phyloP scores from a whole-genome alignment of 2,797 vertebrate genomes.

The Eulemur albifrons region DNA sequence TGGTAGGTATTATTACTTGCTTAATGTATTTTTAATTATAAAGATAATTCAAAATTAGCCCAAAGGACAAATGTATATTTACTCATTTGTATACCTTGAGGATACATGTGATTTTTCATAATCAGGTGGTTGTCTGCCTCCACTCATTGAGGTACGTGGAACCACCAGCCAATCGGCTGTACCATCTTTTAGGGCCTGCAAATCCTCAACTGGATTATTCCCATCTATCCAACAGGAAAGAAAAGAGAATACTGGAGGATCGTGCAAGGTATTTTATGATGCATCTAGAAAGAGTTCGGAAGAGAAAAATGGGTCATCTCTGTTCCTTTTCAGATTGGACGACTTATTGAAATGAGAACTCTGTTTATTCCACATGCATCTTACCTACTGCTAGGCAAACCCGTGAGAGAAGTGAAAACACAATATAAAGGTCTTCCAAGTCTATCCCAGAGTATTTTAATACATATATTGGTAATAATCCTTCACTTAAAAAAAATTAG shows the following conservation, averaged over 20 bases:
- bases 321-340: not conserved
- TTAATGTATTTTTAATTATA: constrained; percentile 25
- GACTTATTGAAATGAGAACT: not conserved
- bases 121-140: not conserved
- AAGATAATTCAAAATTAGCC: not conserved
- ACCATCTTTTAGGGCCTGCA: not conserved
- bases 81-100: not conserved
- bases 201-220: not conserved
- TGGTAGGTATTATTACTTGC: not conserved
- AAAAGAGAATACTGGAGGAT: not conserved
- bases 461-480: not conserved
- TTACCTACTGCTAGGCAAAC: not conserved
- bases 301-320: not conserved
- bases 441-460: not conserved
- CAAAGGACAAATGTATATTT: not conserved
- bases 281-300: not conserved
- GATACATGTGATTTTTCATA: not conserved
- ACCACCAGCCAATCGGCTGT: not conserved
- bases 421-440: not conserved
- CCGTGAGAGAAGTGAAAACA: not conserved
- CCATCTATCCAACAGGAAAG: not conserved
- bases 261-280: not conserved
- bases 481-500: not conserved
- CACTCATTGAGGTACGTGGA: not conserved
- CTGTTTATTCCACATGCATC: not conserved